Percentiles rank a stretch among this genome's conserved stretches.
These are phyloP conservation scores for Labia minor DNA, from an alignment of 2,888 invertebrate species.

Conservation along the genomic window DNA sequence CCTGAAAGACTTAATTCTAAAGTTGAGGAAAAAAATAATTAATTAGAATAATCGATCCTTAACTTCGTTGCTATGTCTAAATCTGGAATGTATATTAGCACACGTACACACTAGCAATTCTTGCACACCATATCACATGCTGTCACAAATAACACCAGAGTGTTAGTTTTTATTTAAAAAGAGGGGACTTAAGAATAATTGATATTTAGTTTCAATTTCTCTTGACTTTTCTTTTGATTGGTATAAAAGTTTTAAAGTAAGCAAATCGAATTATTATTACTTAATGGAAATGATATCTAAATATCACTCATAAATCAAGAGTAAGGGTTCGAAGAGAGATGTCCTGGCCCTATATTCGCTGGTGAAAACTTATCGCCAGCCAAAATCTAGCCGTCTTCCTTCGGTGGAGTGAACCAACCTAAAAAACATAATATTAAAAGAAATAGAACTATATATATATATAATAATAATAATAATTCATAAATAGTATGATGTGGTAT, in stretches of 20 bases:
- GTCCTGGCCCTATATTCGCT: not conserved
- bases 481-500: too few species aligned
- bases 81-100: not conserved
- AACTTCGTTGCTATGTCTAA: not conserved
- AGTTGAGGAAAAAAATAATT: not conserved
- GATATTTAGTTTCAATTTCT: not conserved
- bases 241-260: not conserved
- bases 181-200: not conserved
- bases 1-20: too few species aligned
- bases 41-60: too few species aligned
- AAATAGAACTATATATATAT: not conserved
- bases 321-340: not conserved
- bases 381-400: constrained; percentile 88
- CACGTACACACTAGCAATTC: not conserved
- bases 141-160: not conserved
- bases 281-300: not conserved
- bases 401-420: constrained; percentile 87
- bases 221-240: not conserved
- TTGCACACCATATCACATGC: not conserved
- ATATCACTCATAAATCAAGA: not conserved
- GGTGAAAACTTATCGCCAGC: too few species aligned
- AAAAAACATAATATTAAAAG: constrained; percentile 33
- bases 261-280: not conserved
- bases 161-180: not conserved
- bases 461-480: not conserved